These are phyloP conservation scores for Psophia crepitans DNA, from an alignment of 2,113 vertebrate genomes.

Conservation along the genomic window DNA sequence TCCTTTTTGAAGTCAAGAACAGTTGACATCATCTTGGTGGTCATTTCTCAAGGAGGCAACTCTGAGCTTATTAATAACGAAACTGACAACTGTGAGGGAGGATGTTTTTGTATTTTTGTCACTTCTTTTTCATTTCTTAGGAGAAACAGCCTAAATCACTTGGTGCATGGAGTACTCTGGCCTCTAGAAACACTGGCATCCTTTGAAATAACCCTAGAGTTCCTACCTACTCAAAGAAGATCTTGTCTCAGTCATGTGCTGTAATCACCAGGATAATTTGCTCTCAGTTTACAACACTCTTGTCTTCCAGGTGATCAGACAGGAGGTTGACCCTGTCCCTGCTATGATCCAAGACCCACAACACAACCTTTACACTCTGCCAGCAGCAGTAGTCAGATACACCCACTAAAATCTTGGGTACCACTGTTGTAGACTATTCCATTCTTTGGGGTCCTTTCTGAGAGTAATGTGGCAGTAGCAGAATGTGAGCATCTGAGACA, in stretches of 20 bases:
- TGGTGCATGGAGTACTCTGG: not conserved
- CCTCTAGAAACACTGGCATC: not conserved
- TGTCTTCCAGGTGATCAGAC: not conserved
- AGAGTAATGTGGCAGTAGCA: not conserved
- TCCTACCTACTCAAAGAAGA: not conserved
- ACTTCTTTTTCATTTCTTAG: not conserved
- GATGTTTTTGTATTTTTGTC: not conserved
- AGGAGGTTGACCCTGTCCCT: not conserved
- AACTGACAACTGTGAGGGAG: not conserved
- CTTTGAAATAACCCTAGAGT: not conserved
- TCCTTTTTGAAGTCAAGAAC: constrained; percentile 48
- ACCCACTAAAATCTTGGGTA: not conserved
- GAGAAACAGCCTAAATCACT: not conserved
- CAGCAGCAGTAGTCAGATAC: not conserved
- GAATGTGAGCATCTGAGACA: not conserved
- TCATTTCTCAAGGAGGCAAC: constrained; percentile 16
- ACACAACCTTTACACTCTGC: not conserved
- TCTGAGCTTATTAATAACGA: constrained; percentile 16
- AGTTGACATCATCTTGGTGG: not conserved
- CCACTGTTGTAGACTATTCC: not conserved
- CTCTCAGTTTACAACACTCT: not conserved
- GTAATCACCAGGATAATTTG: not conserved
- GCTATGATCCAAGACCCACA: not conserved
- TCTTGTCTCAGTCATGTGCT: not conserved
- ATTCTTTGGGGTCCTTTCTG: not conserved